Evolutionary conservation across 2,888 invertebrate genomes (phyloP).

Genomic region (Heliconius cydno): DNA sequence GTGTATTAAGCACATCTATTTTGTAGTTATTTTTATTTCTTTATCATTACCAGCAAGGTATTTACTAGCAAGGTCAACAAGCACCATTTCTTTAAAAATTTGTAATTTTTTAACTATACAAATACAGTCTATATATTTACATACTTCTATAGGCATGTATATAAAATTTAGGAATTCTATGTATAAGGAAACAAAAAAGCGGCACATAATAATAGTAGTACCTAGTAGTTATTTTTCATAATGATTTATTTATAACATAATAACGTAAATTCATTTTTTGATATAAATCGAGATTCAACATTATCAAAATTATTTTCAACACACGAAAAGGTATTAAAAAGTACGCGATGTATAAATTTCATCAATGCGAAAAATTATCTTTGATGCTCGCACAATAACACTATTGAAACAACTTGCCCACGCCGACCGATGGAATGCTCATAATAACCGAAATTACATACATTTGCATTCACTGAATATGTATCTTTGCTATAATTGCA

Average conservation of each 20-base stretch:
- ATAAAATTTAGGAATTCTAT: neutral
- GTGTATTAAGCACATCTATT: neutral
- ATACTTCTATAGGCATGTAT: too few species aligned
- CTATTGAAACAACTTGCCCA: neutral
- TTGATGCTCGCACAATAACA: constrained; percentile 3
- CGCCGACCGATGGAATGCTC: neutral
- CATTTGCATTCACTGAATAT: neutral
- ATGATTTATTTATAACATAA: too few species aligned
- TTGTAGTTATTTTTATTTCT: neutral
- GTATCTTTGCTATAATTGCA: neutral
- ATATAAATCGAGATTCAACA: neutral
- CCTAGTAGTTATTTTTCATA: too few species aligned
- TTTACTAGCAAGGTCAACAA: neutral
- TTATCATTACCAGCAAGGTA: neutral
- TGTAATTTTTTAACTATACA: neutral
- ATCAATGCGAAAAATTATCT: neutral
- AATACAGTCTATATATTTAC: neutral
- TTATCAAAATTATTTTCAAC: neutral
- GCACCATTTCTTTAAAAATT: neutral
- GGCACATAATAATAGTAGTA: neutral
- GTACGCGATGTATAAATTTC: neutral
- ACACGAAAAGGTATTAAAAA: neutral
- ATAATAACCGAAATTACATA: constrained; percentile 4
- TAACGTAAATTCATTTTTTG: neutral
- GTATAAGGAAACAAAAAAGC: neutral